Base-by-base conservation (phyloP, 2,797 vertebrate species). In the Chromobotia macracanthus region DNA sequence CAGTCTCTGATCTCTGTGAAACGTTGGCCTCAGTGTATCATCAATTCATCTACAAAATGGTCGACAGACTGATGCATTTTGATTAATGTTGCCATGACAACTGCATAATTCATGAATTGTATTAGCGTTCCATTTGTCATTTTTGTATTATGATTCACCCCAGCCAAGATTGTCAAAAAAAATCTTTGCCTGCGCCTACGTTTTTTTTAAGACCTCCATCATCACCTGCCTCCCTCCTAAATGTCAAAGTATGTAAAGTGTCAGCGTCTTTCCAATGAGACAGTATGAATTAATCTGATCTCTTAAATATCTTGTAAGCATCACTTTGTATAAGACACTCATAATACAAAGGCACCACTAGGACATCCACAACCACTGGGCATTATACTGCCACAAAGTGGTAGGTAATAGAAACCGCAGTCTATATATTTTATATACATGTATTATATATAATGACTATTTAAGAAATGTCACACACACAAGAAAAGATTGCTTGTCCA, bases 91-190 rank as follows among this genome's bases (percentile, higher is more conserved):
- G 76, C 91, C 90, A 90, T 92, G 93, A 93, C 93, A 92, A 93
- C 92, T 92, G 90, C 91, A 93, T 93, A 93, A 94, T 92, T 93
- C 91, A 92, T 92, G 92, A 92, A 90, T 92, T 91, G 90, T 92
- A 93, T 94, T 94, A 93, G 92, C 78, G 77, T 86, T 89, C 89
- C 90, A 91, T 93, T 93, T 92, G 90, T 93, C 90, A 89, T 91
- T 90, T 90, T 87, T 89, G 87, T 92, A 91, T 90, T 92, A 87
- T 90, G 89, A 92, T 92, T 93, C 87, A 88, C 72, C 79, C 84
- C 83, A 83, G 90, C 84, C 84, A 84, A 89, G 88, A 79, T 71
- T 81, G 82, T 84, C 82, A 84, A 87, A 84, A 80, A n/a, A 71
- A 8, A 67, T 79, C 72, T 84, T 77, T 80, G 66, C 77, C 48